phyloP scores from a whole-genome alignment of 1,140 invertebrate species.

The Bombyx mandarina region DNA sequence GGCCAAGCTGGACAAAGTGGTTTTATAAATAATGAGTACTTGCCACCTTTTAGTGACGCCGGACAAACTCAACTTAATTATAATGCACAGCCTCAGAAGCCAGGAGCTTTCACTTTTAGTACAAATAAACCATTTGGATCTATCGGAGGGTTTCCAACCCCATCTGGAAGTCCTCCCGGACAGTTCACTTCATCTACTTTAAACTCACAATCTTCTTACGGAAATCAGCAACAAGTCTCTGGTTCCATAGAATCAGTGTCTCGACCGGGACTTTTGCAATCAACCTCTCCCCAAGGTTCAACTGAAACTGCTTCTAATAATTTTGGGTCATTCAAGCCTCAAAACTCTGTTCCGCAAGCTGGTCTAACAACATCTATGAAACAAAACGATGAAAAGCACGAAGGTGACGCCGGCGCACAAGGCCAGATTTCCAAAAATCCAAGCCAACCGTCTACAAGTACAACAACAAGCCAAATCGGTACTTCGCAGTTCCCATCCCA shows the following conservation, averaged over 20 bases:
- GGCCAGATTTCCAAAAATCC: too few species aligned
- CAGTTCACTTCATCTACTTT: neutral
- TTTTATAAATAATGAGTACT: constrained; percentile 20
- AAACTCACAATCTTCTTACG: neutral
- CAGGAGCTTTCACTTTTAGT: neutral
- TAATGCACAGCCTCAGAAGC: neutral
- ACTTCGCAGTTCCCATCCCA: too few species aligned
- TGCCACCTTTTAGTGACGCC: constrained; percentile 11
- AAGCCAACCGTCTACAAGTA: too few species aligned
- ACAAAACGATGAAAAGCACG: too few species aligned
- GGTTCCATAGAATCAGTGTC: neutral
- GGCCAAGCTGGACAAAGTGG: neutral
- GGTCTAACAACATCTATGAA: too few species aligned
- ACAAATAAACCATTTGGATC: neutral
- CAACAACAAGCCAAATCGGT: too few species aligned
- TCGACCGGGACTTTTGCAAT: constrained; percentile 1
- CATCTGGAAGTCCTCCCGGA: neutral
- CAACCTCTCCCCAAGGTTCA: neutral
- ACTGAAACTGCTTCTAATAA: neutral
- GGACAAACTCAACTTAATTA: neutral
- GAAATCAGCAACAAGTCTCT: neutral
- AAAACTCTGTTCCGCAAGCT: too few species aligned
- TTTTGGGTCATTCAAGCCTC: too few species aligned
- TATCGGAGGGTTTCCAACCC: neutral
- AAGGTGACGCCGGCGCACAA: too few species aligned